These are phyloP conservation scores for Atethmia centrago DNA, from an alignment of 2,888 invertebrate species.

Conservation along the genomic window DNA sequence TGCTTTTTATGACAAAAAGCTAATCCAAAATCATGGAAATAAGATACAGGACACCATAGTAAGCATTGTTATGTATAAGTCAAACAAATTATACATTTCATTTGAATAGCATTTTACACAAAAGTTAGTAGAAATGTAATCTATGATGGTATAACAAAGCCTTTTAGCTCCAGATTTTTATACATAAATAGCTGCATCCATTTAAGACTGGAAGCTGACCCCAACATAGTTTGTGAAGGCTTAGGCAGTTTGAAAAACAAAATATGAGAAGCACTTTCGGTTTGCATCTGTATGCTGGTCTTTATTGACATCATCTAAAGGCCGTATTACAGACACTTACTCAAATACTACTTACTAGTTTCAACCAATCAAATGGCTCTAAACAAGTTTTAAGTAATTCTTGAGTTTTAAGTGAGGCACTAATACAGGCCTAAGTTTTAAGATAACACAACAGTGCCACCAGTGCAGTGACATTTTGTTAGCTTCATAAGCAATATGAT, in stretches of 20 bases:
- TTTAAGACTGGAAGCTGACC: neutral
- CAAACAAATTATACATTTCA: neutral
- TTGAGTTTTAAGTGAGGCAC: too few relatives aligned
- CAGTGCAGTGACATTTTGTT: neutral
- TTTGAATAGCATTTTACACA: neutral
- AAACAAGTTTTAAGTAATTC: too few relatives aligned
- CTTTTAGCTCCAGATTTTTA: neutral
- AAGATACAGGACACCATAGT: neutral
- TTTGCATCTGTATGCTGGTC: neutral
- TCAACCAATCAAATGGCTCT: too few relatives aligned
- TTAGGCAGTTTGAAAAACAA: neutral
- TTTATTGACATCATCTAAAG: conserved; percentile 7
- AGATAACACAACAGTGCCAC: neutral
- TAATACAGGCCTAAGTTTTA: too few relatives aligned
- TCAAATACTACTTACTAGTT: too few relatives aligned
- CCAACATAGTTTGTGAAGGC: neutral
- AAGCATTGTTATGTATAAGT: neutral
- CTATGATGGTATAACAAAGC: too few relatives aligned
- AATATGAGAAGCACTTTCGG: neutral
- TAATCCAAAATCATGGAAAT: neutral
- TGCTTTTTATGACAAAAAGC: neutral
- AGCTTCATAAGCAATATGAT: conserved; percentile 25
- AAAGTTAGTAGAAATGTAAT: neutral
- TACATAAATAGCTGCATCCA: neutral
- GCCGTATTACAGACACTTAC: too few relatives aligned